A percentile compares a stretch with the other conserved stretches of the same genome.
These are phyloP conservation scores for Andrena camellia DNA, from an alignment of 2,888 invertebrate species.

Conservation along the genomic window DNA sequence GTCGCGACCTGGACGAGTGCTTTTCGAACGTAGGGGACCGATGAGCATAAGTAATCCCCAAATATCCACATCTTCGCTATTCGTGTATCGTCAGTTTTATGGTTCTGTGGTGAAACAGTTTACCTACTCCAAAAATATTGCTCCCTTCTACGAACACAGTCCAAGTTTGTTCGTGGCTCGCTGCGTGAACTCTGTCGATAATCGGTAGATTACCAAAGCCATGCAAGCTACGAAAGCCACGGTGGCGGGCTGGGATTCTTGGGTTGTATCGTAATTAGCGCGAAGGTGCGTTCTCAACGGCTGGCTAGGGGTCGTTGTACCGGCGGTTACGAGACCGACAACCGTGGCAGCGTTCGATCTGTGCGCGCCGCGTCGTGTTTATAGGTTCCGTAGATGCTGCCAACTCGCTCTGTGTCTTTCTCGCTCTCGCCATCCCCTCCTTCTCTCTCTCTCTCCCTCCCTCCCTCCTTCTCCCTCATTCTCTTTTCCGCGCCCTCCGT, in stretches of 20 bases:
- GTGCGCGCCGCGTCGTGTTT: conserved; percentile 68
- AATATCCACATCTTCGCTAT: too few relatives aligned
- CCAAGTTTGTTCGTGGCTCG: too few relatives aligned
- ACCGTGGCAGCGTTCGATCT: conserved; percentile 67
- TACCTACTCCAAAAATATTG: too few relatives aligned
- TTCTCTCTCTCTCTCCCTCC: not conserved
- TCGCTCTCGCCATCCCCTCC: too few relatives aligned
- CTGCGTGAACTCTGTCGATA: not conserved
- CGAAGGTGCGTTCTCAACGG: conserved; percentile 63
- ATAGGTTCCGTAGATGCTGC: conserved; percentile 67
- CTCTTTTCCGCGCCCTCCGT: conserved; percentile 8
- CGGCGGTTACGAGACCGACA: conserved; percentile 79
- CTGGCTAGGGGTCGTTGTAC: conserved; percentile 79
- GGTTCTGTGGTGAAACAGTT: too few relatives aligned
- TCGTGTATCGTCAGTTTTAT: too few relatives aligned
- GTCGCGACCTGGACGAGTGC: too few relatives aligned
- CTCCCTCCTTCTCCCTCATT: not conserved
- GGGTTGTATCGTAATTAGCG: conserved; percentile 61
- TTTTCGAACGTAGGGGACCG: too few relatives aligned
- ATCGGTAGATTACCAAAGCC: not conserved
- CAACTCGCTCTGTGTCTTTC: conserved; percentile 35
- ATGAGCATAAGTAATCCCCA: not conserved
- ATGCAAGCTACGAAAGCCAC: not conserved
- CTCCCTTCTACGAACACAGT: too few relatives aligned
- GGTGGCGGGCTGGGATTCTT: not conserved